Evolutionary conservation across 2,113 vertebrate species (phyloP), one percentile per base, ranked within the genome.

Genomic region (Setophaga petechia): DNA sequence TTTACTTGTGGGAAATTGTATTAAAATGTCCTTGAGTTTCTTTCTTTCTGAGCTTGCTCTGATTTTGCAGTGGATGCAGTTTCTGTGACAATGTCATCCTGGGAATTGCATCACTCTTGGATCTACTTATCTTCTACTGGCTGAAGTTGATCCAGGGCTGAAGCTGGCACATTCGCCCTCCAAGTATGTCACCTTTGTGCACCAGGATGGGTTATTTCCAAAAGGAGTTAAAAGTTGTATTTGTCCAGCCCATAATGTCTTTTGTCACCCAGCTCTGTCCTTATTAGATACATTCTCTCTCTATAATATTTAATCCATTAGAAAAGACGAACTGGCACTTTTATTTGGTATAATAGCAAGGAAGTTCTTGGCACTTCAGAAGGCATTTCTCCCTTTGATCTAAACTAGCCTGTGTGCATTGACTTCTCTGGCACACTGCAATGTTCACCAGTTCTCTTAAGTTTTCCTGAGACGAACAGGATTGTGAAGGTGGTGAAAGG

Each of bases 401-500:
- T 96, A 80, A 95, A 95, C 77, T 47, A 90, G 30, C 19, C 71
- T 25, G 4, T 66, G 51, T 58, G 25, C 67, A 43, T 61, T 1
- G 5, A 54, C 62, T 93, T 88, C 51, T 83, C 84, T 90, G 85
- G 67, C 94, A 88, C 30, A 44, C 33, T 66, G 47, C 87, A 75
- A 61, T 71, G 30, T 83, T 95, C 72, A 74, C 75, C 51, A 67
- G 35, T 84, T 85, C 87, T 80, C 75, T 80, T 47, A 84, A 83
- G n/a, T 91, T 95, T 95, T 95, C 87, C 82, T 95, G 90, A 89
- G 76, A 95, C 68, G 39, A 93, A 80, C 46, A 88, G 79, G 84
- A 68, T 75, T 22, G 0, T 72, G 79, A 88, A 96, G 72, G 90
- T 93, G 87, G 85, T 93, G 90, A 96, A 86, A 92, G 83, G 57